Conservation (phyloP, 1,140 invertebrate genomes). For the Orussus abietinus region DNA sequence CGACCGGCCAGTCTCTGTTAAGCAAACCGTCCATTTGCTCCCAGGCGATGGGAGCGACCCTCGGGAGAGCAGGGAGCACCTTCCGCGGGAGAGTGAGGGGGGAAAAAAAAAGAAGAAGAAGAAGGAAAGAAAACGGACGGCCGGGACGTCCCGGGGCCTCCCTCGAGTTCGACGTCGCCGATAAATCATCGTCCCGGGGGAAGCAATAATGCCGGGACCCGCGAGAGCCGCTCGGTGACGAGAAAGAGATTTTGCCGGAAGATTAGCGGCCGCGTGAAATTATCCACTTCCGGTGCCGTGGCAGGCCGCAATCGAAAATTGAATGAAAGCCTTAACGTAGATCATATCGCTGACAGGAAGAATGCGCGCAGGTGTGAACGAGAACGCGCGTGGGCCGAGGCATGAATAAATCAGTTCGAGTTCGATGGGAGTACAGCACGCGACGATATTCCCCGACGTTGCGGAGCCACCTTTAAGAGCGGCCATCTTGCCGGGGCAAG, state of each 20-base stretch:
- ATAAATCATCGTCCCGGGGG: not conserved
- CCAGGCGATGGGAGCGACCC: no score
- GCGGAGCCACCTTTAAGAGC: no score
- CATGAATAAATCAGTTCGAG: slow-evolving; percentile 35
- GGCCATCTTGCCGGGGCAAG: no score
- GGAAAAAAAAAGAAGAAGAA: not conserved
- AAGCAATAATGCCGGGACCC: no score
- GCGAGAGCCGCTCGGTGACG: no score
- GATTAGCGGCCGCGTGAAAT: slow-evolving; percentile 7
- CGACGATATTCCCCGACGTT: no score
- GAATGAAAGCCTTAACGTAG: slow-evolving; percentile 12
- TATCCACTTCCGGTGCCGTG: slow-evolving; percentile 13
- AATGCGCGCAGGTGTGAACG: slow-evolving; percentile 26
- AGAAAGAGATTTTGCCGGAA: no score
- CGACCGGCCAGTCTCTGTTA: no score
- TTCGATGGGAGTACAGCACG: no score
- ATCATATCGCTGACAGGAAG: slow-evolving; percentile 26
- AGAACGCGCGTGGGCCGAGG: slow-evolving; percentile 15
- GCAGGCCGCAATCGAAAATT: slow-evolving; percentile 19
- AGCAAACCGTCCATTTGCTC: no score
- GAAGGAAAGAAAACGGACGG: slow-evolving; percentile 7
- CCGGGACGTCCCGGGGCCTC: not conserved
- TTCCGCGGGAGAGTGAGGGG: not conserved
- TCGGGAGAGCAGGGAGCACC: no score
- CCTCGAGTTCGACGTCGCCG: not conserved